Evolutionary conservation across 1,140 invertebrate species (phyloP).

Genomic region (Dendroctonus ponderosae): DNA sequence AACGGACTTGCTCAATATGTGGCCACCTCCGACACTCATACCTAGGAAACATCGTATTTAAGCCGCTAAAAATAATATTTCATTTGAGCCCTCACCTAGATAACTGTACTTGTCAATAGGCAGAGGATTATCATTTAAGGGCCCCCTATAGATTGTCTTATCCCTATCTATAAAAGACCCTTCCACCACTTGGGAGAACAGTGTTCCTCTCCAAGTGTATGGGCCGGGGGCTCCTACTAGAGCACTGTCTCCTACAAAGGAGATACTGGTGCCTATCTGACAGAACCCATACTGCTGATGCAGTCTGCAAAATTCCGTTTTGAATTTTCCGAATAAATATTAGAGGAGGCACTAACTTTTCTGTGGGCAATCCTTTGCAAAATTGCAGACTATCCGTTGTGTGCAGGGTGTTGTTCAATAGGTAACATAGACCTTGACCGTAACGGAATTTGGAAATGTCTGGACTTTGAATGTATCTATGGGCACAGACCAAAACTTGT

Average conservation of each 20-base stretch:
- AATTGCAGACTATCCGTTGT: conserved; percentile 70
- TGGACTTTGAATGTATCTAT: conserved; percentile 76
- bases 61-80: neutral
- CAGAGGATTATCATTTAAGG: conserved; percentile 61
- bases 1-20: conserved; percentile 63
- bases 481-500: conserved; percentile 90
- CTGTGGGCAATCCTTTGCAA: conserved; percentile 72
- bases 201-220: conserved; percentile 83
- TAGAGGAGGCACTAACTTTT: conserved; percentile 57
- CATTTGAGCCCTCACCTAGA: conserved; percentile 59
- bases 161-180: conserved; percentile 75
- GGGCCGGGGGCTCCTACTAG: conserved; percentile 84
- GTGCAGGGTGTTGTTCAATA: conserved; percentile 72
- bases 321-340: neutral
- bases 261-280: conserved; percentile 87
- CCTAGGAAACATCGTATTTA: conserved; percentile 53
- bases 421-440: conserved; percentile 87
- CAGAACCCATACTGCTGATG: conserved; percentile 89
- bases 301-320: conserved; percentile 55
- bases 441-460: conserved; percentile 70
- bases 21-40: conserved; percentile 82
- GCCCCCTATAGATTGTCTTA: conserved; percentile 75
- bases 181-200: conserved; percentile 75
- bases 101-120: conserved; percentile 90
- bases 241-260: conserved; percentile 73